Percentiles rank a stretch among this genome's conserved stretches.
Evolutionary conservation across 2,113 vertebrate species (phyloP).

Genomic region (Hyperopisus bebe): DNA sequence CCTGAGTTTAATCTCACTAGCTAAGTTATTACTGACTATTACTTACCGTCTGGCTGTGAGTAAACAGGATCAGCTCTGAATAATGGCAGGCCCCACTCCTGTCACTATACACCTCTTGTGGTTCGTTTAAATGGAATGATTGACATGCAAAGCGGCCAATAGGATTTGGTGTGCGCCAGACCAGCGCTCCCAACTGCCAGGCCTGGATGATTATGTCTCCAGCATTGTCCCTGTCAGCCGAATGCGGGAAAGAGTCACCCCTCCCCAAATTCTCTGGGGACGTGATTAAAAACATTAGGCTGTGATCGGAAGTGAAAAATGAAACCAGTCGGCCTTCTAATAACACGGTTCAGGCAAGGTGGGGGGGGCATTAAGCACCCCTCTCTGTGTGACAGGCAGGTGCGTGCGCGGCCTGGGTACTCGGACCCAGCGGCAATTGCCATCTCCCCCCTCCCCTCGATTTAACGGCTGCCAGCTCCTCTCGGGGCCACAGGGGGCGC

Average conservation of each 20-base stretch:
- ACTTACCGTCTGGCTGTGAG: neutral
- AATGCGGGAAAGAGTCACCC: neutral
- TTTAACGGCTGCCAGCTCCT: conserved; percentile 20
- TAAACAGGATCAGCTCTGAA: conserved; percentile 13
- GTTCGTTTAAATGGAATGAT: neutral
- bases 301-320: conserved; percentile 5
- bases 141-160: neutral
- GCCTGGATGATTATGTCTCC: neutral
- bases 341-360: neutral
- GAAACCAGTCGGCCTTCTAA: neutral
- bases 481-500: conserved; percentile 3
- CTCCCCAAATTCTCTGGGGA: neutral
- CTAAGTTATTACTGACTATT: neutral
- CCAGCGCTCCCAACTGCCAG: neutral
- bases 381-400: neutral
- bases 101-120: neutral
- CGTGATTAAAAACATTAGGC: conserved; percentile 9
- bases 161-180: neutral
- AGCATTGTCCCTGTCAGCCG: conserved; percentile 3
- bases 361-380: neutral
- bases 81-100: neutral
- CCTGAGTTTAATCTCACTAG: neutral
- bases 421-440: neutral
- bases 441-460: neutral
- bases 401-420: neutral